These are phyloP conservation scores for Flexamia atlantica DNA, from an alignment of 2,888 invertebrate genomes.

Conservation along the genomic window DNA sequence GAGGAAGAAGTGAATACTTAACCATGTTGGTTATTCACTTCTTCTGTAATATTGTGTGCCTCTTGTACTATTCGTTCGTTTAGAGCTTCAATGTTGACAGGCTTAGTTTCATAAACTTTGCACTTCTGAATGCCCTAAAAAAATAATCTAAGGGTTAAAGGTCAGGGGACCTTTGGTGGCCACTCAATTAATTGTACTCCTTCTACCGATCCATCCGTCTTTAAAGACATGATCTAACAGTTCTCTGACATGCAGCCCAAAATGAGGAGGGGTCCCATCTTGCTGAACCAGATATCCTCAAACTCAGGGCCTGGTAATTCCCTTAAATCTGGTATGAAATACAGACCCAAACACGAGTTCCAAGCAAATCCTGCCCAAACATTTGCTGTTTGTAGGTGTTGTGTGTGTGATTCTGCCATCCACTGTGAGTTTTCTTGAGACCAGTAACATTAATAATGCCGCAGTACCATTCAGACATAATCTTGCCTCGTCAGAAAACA, in stretches of 20 bases:
- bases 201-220: neutral
- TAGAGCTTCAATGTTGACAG: conserved; percentile 12
- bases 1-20: too few species aligned
- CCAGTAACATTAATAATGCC: conserved; percentile 28
- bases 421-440: conserved; percentile 26
- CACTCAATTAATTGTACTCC: conserved; percentile 4
- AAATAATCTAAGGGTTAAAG: neutral
- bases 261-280: conserved; percentile 4
- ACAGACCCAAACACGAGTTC: conserved; percentile 11
- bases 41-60: conserved; percentile 15
- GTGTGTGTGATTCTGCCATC: conserved; percentile 44
- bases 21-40: neutral
- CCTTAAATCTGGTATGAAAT: conserved; percentile 2
- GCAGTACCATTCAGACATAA: neutral
- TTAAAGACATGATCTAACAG: conserved; percentile 1
- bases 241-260: conserved; percentile 6
- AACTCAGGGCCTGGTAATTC: conserved; percentile 3
- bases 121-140: neutral
- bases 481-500: conserved; percentile 34
- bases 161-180: neutral
- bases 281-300: conserved; percentile 23
- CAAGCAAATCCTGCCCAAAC: neutral
- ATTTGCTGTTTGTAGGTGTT: neutral
- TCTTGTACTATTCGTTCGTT: neutral
- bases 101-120: conserved; percentile 10